Evolutionary conservation across 2,888 invertebrate genomes (phyloP), one percentile per base, ranked within the genome.

Genomic region (Willowsia nigromaculata): DNA sequence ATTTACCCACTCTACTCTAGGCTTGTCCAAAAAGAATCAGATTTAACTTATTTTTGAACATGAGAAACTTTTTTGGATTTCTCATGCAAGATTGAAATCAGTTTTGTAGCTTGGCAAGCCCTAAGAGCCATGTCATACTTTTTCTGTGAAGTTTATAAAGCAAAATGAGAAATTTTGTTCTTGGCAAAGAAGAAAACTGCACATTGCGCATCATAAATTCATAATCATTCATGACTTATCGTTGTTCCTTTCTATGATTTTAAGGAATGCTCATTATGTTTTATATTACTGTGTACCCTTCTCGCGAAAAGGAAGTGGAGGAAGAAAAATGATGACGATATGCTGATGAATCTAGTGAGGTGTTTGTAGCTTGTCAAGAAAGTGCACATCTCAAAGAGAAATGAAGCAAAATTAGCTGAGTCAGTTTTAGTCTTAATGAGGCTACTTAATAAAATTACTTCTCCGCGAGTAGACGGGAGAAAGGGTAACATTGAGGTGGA

Each of bases 391-490:
- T n/a, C 18, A 15, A 47, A 50, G 50, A n/a, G 50, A 62, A 85
- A 65, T 78, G 40, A 47, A 50, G 78, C 11, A 65, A 85, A 85
- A 85, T 85, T 85, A 85, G 85, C 37, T 53, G 43, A 40, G 71
- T 74, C 65, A 62, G 85, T 85, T 78, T 65, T 78, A 1, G 85
- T 37, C 78, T 78, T 85, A 85, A 85, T 85, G 85, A 85, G 85
- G 15, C 47, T 50, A 47, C 78, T 76, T 74, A 85, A 76, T 84
- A n/a, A 47, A 18, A 47, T 15, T 74, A 47, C 5, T n/a, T n/a
- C 25, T 27, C 15, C 25, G 27, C 2, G 13, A 27, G 59, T 2
- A 27, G 13, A 7, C 5, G 27, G 47, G 7, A 47, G 30, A 68
- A 22, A 6, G 18, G 7, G 1, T 18, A 53, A 18, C n/a, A n/a